phyloP scores from a whole-genome alignment of 2,113 vertebrate species.

The Ceyx cyanopectus region DNA sequence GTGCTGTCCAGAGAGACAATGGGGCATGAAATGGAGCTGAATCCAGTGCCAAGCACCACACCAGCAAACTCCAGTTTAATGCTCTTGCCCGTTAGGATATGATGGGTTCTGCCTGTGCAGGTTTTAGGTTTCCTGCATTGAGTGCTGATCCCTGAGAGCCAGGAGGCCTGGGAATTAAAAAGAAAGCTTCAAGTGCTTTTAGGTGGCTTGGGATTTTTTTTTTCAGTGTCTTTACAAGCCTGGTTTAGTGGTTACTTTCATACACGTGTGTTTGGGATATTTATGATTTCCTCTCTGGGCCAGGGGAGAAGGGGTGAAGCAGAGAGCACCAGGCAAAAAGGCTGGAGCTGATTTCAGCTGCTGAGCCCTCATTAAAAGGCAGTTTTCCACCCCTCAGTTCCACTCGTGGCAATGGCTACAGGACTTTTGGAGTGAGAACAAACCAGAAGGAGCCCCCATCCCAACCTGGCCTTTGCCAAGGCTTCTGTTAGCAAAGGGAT shows the following conservation, averaged over 20 bases:
- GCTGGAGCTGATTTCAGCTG: neutral
- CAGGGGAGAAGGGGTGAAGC: neutral
- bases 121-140: neutral
- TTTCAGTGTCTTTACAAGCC: neutral
- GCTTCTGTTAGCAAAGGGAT: neutral
- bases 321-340: neutral
- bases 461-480: neutral
- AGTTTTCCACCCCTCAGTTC: neutral
- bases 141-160: neutral
- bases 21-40: neutral
- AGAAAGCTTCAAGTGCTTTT: neutral
- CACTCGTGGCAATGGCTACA: fast-evolving
- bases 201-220: no score
- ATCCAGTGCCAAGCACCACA: neutral
- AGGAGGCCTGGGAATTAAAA: neutral
- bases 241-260: neutral
- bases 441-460: neutral
- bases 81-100: neutral
- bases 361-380: neutral
- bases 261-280: neutral
- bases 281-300: neutral
- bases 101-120: neutral
- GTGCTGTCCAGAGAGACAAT: neutral
- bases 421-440: neutral
- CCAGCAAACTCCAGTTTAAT: neutral